Percentiles rank a stretch among this genome's conserved stretches.
These are phyloP conservation scores for Centroberyx gerrardi DNA, from an alignment of 2,797 vertebrate species.

Conservation along the genomic window DNA sequence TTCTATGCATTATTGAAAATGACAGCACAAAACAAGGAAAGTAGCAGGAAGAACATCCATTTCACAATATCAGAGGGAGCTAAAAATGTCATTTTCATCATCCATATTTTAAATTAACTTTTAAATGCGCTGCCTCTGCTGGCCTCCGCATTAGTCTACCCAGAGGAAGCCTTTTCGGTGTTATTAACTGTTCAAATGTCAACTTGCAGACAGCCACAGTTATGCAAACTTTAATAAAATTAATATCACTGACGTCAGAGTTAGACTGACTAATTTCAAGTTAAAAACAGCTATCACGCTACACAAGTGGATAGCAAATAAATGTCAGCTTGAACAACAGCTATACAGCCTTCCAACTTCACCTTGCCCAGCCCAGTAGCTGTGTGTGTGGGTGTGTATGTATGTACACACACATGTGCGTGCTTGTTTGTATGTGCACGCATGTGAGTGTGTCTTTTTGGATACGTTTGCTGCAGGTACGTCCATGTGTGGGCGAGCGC, in stretches of 20 bases:
- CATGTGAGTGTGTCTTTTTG: conserved; percentile 40
- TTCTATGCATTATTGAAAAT: conserved; percentile 41
- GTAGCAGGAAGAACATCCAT: conserved; percentile 21
- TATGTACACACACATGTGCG: not conserved
- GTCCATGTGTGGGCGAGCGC: conserved; percentile 53
- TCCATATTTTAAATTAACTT: conserved; percentile 58
- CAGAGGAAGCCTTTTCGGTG: conserved; percentile 34
- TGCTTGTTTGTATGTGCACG: not conserved
- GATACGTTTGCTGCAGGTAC: conserved; percentile 33
- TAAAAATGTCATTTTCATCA: conserved; percentile 52
- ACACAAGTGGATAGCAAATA: conserved; percentile 37
- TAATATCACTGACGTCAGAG: conserved; percentile 40
- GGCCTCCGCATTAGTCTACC: conserved; percentile 9
- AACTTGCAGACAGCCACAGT: conserved; percentile 50
- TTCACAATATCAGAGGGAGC: conserved; percentile 23
- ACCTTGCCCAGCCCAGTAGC: not conserved
- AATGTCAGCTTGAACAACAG: conserved; percentile 29
- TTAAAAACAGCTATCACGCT: conserved; percentile 3
- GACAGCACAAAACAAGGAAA: conserved; percentile 28
- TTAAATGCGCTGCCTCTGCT: conserved; percentile 16
- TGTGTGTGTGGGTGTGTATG: conserved; percentile 1
- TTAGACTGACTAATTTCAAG: conserved; percentile 54
- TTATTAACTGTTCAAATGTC: conserved; percentile 74
- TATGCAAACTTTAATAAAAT: conserved; percentile 34
- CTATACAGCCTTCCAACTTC: conserved; percentile 1